Conservation (phyloP, 2,888 invertebrate genomes). For the Cinara cedri region DNA sequence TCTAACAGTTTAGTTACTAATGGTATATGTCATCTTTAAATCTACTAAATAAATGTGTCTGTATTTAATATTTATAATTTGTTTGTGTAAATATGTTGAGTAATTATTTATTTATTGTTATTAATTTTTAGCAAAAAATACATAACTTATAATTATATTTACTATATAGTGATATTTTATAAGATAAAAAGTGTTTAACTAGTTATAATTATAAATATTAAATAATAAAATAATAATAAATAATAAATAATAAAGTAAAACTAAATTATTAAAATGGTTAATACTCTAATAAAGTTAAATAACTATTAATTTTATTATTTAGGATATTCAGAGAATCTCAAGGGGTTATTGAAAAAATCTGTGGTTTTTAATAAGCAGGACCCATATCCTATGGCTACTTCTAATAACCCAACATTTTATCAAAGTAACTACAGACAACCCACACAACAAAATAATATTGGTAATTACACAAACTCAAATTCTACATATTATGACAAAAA, state of each 20-base stretch:
- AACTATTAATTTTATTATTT: not conserved
- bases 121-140: not conserved
- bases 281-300: too few relatives aligned
- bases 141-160: not conserved
- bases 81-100: not conserved
- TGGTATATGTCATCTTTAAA: conserved; percentile 9
- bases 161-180: not conserved
- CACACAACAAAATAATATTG: conserved; percentile 10
- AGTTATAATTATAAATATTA: too few relatives aligned
- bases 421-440: conserved; percentile 40
- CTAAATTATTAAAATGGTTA: too few relatives aligned
- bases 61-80: not conserved
- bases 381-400: not conserved
- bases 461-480: conserved; percentile 26
- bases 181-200: too few relatives aligned
- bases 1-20: conserved; percentile 40
- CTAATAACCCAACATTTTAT: conserved; percentile 26
- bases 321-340: conserved; percentile 45
- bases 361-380: conserved; percentile 49
- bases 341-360: conserved; percentile 42
- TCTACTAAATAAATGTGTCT: not conserved
- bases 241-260: too few relatives aligned
- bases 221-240: too few relatives aligned
- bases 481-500: conserved; percentile 7
- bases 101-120: too few relatives aligned